These are phyloP conservation scores for Serilophus lunatus DNA, from an alignment of 2,113 vertebrate genomes.

Conservation along the genomic window DNA sequence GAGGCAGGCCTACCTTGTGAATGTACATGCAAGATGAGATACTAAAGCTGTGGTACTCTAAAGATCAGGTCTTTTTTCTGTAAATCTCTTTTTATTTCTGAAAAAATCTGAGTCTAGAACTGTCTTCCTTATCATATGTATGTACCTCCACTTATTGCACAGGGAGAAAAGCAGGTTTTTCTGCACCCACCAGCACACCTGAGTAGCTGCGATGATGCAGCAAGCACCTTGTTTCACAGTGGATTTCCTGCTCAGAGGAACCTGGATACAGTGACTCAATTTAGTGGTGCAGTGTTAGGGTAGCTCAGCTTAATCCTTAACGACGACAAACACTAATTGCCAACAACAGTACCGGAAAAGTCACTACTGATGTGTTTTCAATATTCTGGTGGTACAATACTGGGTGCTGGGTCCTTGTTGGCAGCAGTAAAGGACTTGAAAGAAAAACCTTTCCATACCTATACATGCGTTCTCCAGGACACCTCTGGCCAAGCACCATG, in stretches of 20 bases:
- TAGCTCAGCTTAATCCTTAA: background rate
- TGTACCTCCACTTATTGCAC: background rate
- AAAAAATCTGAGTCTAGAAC: background rate
- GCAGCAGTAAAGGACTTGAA: background rate
- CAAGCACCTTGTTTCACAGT: background rate
- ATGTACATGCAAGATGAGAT: background rate
- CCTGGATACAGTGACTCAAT: background rate
- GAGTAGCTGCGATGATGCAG: background rate
- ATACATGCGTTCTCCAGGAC: background rate
- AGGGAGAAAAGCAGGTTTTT: background rate
- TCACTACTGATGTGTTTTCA: background rate
- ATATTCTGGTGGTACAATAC: background rate
- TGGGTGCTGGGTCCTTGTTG: background rate
- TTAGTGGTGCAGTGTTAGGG: accelerated
- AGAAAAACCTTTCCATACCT: accelerated
- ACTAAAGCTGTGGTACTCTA: background rate
- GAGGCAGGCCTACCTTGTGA: background rate
- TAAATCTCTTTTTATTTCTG: background rate
- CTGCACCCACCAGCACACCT: background rate
- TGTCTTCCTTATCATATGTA: background rate
- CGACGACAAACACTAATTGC: background rate
- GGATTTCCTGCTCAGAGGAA: background rate
- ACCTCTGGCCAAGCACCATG: accelerated
- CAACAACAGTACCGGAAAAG: background rate
- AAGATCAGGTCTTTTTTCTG: background rate